Conservation (phyloP, 92 coral and sea anemone species). For the Actinernus sp. region DNA sequence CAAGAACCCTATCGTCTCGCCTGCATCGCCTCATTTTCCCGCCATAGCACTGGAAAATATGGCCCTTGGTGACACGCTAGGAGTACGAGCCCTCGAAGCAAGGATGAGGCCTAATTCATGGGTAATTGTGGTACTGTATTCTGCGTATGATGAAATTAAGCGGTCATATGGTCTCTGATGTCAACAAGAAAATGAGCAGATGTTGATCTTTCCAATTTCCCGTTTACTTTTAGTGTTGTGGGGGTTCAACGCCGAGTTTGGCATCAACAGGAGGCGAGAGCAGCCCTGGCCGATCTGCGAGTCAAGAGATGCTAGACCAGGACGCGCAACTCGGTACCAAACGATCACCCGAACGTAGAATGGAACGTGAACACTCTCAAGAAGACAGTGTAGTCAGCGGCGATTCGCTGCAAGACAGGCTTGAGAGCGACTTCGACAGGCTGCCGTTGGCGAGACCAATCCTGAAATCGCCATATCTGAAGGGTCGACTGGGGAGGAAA, state of each 20-base stretch:
- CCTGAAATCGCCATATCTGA: slow-evolving; percentile 17
- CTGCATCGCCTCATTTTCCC: slow-evolving; percentile 9
- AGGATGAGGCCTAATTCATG: slow-evolving; percentile 90
- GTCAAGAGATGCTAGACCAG: slow-evolving; percentile 71
- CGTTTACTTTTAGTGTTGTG: slow-evolving; percentile 43
- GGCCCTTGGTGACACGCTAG: slow-evolving; percentile 41
- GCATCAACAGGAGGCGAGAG: slow-evolving; percentile 69
- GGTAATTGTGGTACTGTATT: slow-evolving; percentile 79
- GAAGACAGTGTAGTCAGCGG: slow-evolving; percentile 93
- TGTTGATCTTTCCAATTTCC: background rate
- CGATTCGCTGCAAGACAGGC: slow-evolving; percentile 83
- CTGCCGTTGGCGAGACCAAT: slow-evolving; percentile 51
- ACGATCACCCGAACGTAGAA: slow-evolving; percentile 63
- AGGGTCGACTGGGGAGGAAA: slow-evolving; percentile 64
- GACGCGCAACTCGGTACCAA: slow-evolving; percentile 26
- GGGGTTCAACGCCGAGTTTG: slow-evolving; percentile 67
- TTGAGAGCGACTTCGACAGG: slow-evolving; percentile 78
- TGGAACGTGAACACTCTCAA: slow-evolving; percentile 84
- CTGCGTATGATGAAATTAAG: too few relatives aligned
- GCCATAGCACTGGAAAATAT: slow-evolving; percentile 45
- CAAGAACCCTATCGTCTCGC: slow-evolving; percentile 25
- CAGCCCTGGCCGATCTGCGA: slow-evolving; percentile 60
- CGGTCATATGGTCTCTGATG: background rate
- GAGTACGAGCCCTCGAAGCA: slow-evolving; percentile 20
- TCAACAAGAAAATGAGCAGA: background rate